Evolutionary conservation across 2,888 invertebrate genomes (phyloP), one percentile per base, ranked within the genome.

Genomic region (Kuschelorhynchus macadamiae): DNA sequence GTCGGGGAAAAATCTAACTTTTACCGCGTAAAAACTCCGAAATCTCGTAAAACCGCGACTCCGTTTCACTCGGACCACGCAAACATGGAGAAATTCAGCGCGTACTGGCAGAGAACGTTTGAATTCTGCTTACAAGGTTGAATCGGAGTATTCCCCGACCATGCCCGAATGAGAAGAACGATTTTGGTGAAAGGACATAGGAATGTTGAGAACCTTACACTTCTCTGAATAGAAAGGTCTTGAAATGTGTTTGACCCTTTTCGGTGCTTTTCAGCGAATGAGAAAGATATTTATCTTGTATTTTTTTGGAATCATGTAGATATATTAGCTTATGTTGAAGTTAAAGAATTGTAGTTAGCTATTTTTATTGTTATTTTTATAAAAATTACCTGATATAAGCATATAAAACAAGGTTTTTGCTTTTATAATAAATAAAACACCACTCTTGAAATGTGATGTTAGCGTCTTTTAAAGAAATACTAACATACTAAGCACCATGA

Each of bases 201-300:
- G 52, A 60, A 66, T 60, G 60, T 66, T 60, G 60, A 46, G 49
- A 53, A 66, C 60, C 60, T 60, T 44, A 66, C 66, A 60, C 66
- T 60, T 39, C 21, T 60, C 49, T 41, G 60, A 53, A 66, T 66
- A 47, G 60, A 66, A 65, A 66, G 66, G 60, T 60, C 66, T 53
- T 53, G 41, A 55, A 65, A 59, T 59, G 44, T 60, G 57, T 49
- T 41, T 60, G 39, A 53, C 49, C 61, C 47, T 60, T 66, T 42
- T 25, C 32, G 25, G 32, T 30, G 33, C 33, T 47, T 33, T 56
- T 36, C 39, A 33, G 32, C 18, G 46, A 32, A 17, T 33, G 25
- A 25, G 16, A 60, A 49, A 60, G 39, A 50, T 49, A 60, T 49
- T 49, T 60, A 60, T 60, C 41, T 25, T 42, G 60, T 25, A n/a